Evolutionary conservation across 2,113 vertebrate species (phyloP).

Genomic region (Chrysemys picta): DNA sequence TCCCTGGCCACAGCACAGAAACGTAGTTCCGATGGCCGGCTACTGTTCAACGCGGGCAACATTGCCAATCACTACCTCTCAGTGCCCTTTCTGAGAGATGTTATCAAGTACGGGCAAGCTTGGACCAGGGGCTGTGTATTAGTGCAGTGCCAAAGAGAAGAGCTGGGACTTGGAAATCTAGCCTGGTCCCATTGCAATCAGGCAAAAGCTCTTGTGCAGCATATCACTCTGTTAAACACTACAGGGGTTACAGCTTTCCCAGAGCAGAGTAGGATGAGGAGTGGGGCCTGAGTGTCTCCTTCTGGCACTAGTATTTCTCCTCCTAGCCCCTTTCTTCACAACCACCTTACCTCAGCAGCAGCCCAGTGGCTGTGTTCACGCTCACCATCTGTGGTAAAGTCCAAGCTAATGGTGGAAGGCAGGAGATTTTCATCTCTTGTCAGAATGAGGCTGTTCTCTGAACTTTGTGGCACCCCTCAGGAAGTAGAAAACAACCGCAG

Average conservation of each 20-base stretch:
- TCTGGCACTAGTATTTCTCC: not conserved
- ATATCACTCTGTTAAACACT: not conserved
- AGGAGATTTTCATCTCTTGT: not conserved
- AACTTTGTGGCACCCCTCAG: not conserved
- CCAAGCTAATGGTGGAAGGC: not conserved
- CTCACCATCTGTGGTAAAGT: not conserved
- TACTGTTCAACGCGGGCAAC: constrained; percentile 93
- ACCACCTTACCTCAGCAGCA: not conserved
- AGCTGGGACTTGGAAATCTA: not conserved
- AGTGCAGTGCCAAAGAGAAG: not conserved
- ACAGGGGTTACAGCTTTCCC: too few relatives aligned
- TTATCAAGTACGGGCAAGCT: constrained; percentile 86
- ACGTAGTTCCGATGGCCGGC: constrained; percentile 87
- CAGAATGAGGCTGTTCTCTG: not conserved
- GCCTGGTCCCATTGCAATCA: not conserved
- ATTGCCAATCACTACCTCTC: constrained; percentile 97
- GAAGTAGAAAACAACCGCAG: not conserved
- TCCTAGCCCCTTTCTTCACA: not conserved
- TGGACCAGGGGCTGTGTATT: not conserved
- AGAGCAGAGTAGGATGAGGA: not conserved
- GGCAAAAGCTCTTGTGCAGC: not conserved
- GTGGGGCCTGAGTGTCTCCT: not conserved
- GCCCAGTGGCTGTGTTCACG: not conserved
- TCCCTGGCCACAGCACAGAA: constrained; percentile 90
- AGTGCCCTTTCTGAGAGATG: constrained; percentile 88